Percentiles rank a stretch among this genome's conserved stretches.
Conservation (phyloP, 2,888 invertebrate genomes). For the Trypoxylon attenuatum region DNA sequence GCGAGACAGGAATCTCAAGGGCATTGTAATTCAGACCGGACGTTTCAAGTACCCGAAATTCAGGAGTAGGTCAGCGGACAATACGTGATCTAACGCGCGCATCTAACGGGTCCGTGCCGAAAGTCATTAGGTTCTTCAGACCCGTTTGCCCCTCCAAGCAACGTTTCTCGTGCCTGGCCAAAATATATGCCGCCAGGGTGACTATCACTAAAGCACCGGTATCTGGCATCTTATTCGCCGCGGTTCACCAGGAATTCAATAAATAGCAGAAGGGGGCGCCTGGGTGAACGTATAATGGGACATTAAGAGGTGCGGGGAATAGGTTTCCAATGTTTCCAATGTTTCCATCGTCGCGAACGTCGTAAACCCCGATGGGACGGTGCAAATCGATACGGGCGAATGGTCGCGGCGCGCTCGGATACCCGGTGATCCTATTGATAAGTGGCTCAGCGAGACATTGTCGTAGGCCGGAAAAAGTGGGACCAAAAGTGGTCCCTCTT, state of each 20-base stretch:
- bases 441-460: conserved; percentile 67
- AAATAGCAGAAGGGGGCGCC: background rate
- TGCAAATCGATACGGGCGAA: conserved; percentile 56
- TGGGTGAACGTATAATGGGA: background rate
- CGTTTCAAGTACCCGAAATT: background rate
- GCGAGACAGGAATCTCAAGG: background rate
- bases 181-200: background rate
- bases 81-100: background rate
- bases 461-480: conserved; percentile 62
- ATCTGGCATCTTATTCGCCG: background rate
- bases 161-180: background rate
- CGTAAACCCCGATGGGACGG: conserved; percentile 28
- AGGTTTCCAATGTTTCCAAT: no score
- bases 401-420: conserved; percentile 58
- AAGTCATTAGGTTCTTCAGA: background rate
- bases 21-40: background rate
- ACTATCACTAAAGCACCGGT: background rate
- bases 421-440: conserved; percentile 72
- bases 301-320: no score
- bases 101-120: background rate
- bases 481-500: conserved; percentile 15
- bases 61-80: background rate
- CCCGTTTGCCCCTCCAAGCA: no score
- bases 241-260: background rate
- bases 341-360: no score